phyloP scores from a whole-genome alignment of 2,113 vertebrate genomes.

The Cnemophilus loriae region DNA sequence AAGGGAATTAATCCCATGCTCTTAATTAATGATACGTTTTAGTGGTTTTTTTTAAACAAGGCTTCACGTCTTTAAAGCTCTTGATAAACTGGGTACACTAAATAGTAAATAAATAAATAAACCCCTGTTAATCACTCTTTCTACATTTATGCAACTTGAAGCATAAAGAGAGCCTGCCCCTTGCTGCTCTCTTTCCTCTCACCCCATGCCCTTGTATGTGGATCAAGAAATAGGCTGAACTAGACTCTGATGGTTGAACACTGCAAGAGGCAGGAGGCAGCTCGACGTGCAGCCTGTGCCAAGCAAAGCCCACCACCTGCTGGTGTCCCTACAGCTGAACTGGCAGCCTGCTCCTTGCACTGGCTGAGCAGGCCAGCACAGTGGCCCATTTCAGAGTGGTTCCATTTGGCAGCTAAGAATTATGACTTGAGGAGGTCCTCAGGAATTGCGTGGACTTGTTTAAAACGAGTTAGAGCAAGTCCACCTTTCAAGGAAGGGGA shows the following conservation, averaged over 20 bases:
- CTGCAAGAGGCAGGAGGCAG: not conserved
- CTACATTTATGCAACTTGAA: not conserved
- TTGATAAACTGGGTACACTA: not conserved
- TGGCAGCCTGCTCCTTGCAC: not conserved
- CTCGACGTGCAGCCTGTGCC: not conserved
- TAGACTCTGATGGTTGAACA: not conserved
- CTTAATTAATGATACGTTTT: not conserved
- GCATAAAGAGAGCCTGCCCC: not conserved
- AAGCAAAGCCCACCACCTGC: not conserved
- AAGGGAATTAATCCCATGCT: not conserved
- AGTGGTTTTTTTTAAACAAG: not conserved
- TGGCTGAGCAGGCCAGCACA: not conserved
- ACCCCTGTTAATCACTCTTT: fast-evolving
- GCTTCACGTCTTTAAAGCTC: fast-evolving
- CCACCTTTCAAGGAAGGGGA: not conserved
- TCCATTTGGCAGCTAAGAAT: not conserved
- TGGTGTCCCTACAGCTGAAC: not conserved
- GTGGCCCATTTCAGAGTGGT: not conserved
- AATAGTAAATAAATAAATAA: not conserved
- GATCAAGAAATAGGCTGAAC: not conserved
- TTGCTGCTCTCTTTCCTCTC: not conserved
- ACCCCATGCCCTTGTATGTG: fast-evolving
- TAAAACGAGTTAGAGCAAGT: not conserved
- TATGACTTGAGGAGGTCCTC: not conserved
- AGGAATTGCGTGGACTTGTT: not conserved